These are phyloP conservation scores for Caranx ignobilis DNA, from an alignment of 2,113 vertebrate species.

Conservation along the genomic window DNA sequence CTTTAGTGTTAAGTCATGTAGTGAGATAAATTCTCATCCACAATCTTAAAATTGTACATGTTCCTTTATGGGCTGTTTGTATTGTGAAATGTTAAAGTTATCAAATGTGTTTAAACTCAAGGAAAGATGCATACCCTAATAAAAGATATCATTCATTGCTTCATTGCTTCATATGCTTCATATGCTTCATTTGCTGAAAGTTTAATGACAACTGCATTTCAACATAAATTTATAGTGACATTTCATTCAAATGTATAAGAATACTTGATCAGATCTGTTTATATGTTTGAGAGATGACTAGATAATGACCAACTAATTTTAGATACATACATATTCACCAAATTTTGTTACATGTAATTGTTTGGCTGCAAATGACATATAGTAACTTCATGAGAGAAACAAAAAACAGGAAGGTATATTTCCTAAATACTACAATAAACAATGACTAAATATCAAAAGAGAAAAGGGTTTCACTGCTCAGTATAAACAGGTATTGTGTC, in stretches of 20 bases:
- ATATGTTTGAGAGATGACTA: neutral
- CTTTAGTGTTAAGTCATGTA: neutral
- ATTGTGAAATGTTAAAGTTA: neutral
- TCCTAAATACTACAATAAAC: constrained; percentile 5
- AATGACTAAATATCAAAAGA: constrained; percentile 9
- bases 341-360: constrained; percentile 8
- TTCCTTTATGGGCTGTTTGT: neutral
- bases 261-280: neutral
- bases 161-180: neutral
- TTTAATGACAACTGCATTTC: constrained; percentile 4
- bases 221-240: constrained; percentile 13
- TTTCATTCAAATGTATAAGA: constrained; percentile 5
- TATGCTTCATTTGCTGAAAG: constrained; percentile 6
- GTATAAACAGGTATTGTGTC: constrained; percentile 1
- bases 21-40: neutral
- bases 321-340: constrained; percentile 20
- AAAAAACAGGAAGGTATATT: constrained; percentile 12
- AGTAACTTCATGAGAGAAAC: constrained; percentile 7
- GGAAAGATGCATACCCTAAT: neutral
- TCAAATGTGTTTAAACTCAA: constrained; percentile 4
- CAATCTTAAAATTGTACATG: too few relatives aligned
- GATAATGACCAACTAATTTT: constrained; percentile 10
- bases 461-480: constrained; percentile 7
- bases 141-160: neutral
- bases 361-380: constrained; percentile 8